Base-by-base conservation (phyloP, 2,113 vertebrate species). In the Sphaerodactylus townsendi region DNA sequence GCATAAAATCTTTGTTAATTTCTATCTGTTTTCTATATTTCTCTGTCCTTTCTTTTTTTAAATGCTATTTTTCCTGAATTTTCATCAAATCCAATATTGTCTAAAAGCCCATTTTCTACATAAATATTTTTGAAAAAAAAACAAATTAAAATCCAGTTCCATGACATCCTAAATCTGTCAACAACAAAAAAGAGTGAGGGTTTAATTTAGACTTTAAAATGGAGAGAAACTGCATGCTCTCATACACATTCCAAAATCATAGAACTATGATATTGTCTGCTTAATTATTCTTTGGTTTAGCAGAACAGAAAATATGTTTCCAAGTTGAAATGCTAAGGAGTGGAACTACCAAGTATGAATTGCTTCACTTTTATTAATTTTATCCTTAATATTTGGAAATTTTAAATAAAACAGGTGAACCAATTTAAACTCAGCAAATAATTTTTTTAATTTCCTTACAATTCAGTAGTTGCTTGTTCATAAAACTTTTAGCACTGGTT, bases 321-420 rank as follows among this genome's bases (percentile, higher is more conserved):
- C 56, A 0, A 87, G 90, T 90, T 86, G 90, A 4, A 91, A 91
- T 86, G 86, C 74, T 88, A 75, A 10, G 90, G 79, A 88, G 84
- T 88, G 77, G 87, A 83, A 90, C 88, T 89, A 56, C 30, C 28
- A n/a, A 65, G 17, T 65, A 93, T 92, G 92, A 71, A 89, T 92
- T 89, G 92, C 92, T 94, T 65, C 88, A 92, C 91, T 93, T 89
- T 90, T 94, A 93, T 92, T 94, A 30, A 91, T 94, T 89, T 92
- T 92, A 91, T 89, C 91, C 81, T 91, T 87, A 77, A 84, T 88
- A 84, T 75, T 85, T 92, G 87, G 83, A 90, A 89, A 89, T 87
- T 83, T 94, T 85, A 91, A 90, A 74, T 88, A 28, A 25, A 39
- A 65, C 64, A n/a, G 64, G 64, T 30, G n/a, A 30, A 7, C 30